A percentile compares a stretch with the other conserved stretches of the same genome.
Evolutionary conservation across 2,888 invertebrate species (phyloP).

Genomic region (Quadroppia sp.): DNA sequence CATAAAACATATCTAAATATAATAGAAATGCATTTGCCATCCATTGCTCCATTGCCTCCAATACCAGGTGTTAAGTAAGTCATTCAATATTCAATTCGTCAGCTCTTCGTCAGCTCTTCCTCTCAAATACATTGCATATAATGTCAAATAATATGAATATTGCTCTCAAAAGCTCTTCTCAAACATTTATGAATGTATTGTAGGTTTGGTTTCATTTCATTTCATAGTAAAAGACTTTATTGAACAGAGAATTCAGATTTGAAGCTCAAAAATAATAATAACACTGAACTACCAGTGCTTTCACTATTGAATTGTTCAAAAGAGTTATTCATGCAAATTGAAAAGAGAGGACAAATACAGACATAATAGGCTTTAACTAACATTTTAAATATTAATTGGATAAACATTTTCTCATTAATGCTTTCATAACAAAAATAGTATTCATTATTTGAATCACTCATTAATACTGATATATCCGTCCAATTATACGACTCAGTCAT

Average conservation of each 20-base stretch:
- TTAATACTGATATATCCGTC: neutral
- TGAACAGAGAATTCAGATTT: neutral
- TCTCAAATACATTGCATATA: slow-evolving; percentile 2
- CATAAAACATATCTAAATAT: slow-evolving; percentile 27
- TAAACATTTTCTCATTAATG: slow-evolving; percentile 35
- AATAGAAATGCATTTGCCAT: slow-evolving; percentile 32
- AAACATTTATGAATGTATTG: slow-evolving; percentile 22
- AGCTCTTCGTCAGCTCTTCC: slow-evolving; percentile 32
- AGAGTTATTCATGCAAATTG: slow-evolving; percentile 32
- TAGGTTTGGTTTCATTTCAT: neutral
- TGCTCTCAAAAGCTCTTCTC: neutral
- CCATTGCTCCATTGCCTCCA: too few species aligned
- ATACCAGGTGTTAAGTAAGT: slow-evolving; percentile 23
- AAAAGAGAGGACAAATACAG: slow-evolving; percentile 7
- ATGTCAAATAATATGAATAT: neutral
- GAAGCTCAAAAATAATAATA: slow-evolving; percentile 25
- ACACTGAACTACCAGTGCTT: neutral
- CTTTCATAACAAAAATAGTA: neutral
- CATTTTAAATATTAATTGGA: slow-evolving; percentile 36
- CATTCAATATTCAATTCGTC: slow-evolving; percentile 29
- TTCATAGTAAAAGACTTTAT: neutral
- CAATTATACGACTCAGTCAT: slow-evolving; percentile 1
- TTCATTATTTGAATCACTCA: slow-evolving; percentile 18
- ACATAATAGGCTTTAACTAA: slow-evolving; percentile 37
- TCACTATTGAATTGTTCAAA: neutral